Base-by-base conservation (phyloP, 2,797 vertebrate species). In the Onychomys leucogaster region DNA sequence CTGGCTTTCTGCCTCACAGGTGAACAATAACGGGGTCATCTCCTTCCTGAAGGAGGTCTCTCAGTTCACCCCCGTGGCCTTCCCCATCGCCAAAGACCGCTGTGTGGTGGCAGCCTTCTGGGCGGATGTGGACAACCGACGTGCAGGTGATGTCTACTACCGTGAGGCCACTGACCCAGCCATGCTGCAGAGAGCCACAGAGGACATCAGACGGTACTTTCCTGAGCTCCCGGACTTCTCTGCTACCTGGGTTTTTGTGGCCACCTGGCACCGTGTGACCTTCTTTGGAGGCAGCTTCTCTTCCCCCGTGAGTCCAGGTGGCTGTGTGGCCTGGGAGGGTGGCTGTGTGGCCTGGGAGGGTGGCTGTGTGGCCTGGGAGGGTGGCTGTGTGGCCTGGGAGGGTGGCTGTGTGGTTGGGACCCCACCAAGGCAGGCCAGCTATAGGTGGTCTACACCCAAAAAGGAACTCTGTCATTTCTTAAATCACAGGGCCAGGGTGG, bases 21-120 rank as follows among this genome's bases (percentile, higher is more conserved):
- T 99, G 63, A 99, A 99, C 99, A 99, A 99, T 98, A 99, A 99
- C 0, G 99, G 99, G 76, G 99, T 99, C 76, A 99, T 99, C 94
- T 99, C 99, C 49, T 99, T 99, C 98, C 98, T 99, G 98, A 99
- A 99, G 94, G 99, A 99, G 97, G 99, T 99, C 52, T 99, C 99
- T 73, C 99, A 99, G 98, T 99, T 99, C 98, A 99, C 99, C 0
- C 99, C 99, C 0, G 99, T 99, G 77, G 99, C 99, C 78, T 99
- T 99, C 98, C 99, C 99, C 7, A 99, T 99, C 43, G 99, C 99
- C 71, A 99, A 99, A 61, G 99, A 99, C 98, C 99, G 99, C 21
- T 98, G 99, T 0, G 99, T 99, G 12, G 99, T 99, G 82, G 99
- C 99, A 0, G 99, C 99, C 0, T 99, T 99, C 98, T 99, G 99